Percentiles rank a stretch among this genome's conserved stretches.
Evolutionary conservation across 2,797 vertebrate species (phyloP).

Genomic region (Sebastes trivittatus): DNA sequence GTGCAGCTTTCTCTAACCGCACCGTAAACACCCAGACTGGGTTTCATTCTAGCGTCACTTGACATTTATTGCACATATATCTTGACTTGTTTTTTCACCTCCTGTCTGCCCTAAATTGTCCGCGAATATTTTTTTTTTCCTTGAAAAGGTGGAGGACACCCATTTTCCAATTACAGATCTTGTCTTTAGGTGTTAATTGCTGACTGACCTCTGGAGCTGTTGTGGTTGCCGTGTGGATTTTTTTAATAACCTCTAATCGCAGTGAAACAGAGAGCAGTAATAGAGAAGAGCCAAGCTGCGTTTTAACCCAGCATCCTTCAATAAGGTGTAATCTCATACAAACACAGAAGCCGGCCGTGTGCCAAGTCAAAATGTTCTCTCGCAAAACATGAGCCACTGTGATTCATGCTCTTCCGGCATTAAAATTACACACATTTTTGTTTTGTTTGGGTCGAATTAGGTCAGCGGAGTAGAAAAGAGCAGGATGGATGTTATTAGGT

Average conservation of each 20-base stretch:
- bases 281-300: slow-evolving; percentile 46
- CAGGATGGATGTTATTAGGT: slow-evolving; percentile 6
- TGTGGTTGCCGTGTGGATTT: slow-evolving; percentile 43
- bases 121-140: slow-evolving; percentile 27
- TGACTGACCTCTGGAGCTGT: slow-evolving; percentile 62
- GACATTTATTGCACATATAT: slow-evolving; percentile 61
- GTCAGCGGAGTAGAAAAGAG: slow-evolving; percentile 20
- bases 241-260: slow-evolving; percentile 72
- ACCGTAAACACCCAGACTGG: slow-evolving; percentile 11
- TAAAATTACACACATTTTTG: slow-evolving; percentile 19
- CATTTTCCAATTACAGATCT: slow-evolving; percentile 74
- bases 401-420: slow-evolving; percentile 49
- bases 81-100: slow-evolving; percentile 27
- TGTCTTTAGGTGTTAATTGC: slow-evolving; percentile 77
- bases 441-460: slow-evolving; percentile 50
- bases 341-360: slow-evolving; percentile 16
- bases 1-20: not conserved
- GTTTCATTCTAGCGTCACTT: slow-evolving; percentile 41
- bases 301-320: slow-evolving; percentile 59
- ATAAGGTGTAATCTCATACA: slow-evolving; percentile 64
- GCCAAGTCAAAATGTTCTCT: slow-evolving; percentile 41
- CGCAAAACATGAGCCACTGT: slow-evolving; percentile 26
- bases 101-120: slow-evolving; percentile 20
- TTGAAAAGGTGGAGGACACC: slow-evolving; percentile 48
- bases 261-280: slow-evolving; percentile 57